Evolutionary conservation across 2,113 vertebrate species (phyloP), one percentile per base, ranked within the genome.

Genomic region (Lycaon pictus): DNA sequence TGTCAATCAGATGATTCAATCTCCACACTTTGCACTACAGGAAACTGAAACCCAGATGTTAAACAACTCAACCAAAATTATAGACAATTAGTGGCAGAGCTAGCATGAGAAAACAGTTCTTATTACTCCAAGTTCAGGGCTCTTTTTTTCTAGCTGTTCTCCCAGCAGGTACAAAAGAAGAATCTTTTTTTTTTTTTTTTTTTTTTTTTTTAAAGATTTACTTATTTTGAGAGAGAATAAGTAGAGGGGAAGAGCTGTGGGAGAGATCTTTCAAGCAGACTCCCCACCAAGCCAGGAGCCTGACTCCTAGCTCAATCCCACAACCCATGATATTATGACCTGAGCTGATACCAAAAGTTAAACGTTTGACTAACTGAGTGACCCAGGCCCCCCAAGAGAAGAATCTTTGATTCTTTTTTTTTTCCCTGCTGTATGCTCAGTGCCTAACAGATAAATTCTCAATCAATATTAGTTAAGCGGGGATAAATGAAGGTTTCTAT

Each of bases 21-120:
- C 20, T 1, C 27, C 1, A 0, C 23, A 92, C 48, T 65, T 92
- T n/a, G 77, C 3, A 72, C 19, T 65, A 92, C 2, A 83, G 22
- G 32, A 90, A 96, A 74, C 29, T 25, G 10, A 93, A 85, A 69
- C 69, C 11, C 53, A 92, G 53, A 90, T 9, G 56, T 84, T 91
- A 85, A 69, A 81, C 9, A 86, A 88, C 20, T 53, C 60, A 81
- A 63, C 17, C 37, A 85, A 22, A 55, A 29, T 65, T 83, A 79
- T 1, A 90, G 22, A 11, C 67, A 92, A 90, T 19, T 65, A 65
- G 20, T 62, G 80, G 37, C 22, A 88, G 32, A 76, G 32, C 19
- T 56, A 88, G 37, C 8, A 37, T 56, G 19, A 93, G 71, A 91
- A 91, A 94, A 48, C 12, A 85, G 60, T 71, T 96, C 10, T 91